A percentile compares a stretch with the other conserved stretches of the same genome.
These are phyloP conservation scores for Cryptus armator DNA, from an alignment of 2,888 invertebrate genomes.

Conservation along the genomic window DNA sequence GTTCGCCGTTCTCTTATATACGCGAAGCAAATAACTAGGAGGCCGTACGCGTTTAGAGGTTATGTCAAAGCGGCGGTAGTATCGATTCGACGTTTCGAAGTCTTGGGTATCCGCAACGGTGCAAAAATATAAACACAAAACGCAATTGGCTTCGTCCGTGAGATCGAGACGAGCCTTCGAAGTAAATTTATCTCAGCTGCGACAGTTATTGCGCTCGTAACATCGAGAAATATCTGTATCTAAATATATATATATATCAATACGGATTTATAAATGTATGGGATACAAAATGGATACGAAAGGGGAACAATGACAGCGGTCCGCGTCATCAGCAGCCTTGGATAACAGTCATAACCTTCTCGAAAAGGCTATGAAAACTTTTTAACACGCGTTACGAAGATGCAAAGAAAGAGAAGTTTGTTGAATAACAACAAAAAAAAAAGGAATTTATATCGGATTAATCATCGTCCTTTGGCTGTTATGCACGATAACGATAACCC, in stretches of 20 bases:
- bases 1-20: no score
- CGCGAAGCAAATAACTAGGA: background rate
- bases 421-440: constrained; percentile 14
- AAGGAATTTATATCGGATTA: constrained; percentile 32
- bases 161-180: constrained; percentile 38
- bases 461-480: constrained; percentile 46
- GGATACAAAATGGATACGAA: constrained; percentile 2
- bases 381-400: constrained; percentile 12
- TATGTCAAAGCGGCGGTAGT: background rate
- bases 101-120: background rate
- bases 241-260: background rate
- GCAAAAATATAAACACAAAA: constrained; percentile 23
- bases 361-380: background rate
- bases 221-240: constrained; percentile 1
- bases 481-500: constrained; percentile 58
- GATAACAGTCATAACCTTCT: constrained; percentile 24
- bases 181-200: constrained; percentile 44
- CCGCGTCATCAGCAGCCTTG: constrained; percentile 13
- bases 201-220: constrained; percentile 7
- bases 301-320: constrained; percentile 27
- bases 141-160: constrained; percentile 56
- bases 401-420: background rate
- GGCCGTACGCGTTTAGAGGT: background rate
- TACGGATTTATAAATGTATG: background rate
- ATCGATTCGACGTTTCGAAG: background rate